These are phyloP conservation scores for Sepiola atlantica DNA, from an alignment of 2,888 invertebrate genomes.

Conservation along the genomic window DNA sequence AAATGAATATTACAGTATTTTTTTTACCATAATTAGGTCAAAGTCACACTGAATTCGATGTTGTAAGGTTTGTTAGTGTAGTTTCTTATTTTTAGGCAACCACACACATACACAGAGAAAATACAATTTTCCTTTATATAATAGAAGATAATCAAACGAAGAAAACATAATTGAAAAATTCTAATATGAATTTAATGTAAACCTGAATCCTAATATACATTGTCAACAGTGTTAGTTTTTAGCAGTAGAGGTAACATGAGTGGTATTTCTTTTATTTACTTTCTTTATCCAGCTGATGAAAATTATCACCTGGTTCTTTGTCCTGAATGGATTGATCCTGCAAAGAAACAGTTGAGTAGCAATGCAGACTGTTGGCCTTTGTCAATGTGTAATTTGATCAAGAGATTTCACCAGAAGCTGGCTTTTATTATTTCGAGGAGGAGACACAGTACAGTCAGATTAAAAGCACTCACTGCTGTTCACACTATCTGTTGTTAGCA, in stretches of 20 bases:
- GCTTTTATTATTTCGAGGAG: background rate
- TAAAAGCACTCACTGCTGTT: background rate
- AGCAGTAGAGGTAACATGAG: background rate
- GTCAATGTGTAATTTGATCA: constrained; percentile 32
- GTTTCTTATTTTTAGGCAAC: too few relatives aligned
- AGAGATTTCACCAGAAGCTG: background rate
- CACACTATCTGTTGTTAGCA: background rate
- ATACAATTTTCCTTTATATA: too few relatives aligned
- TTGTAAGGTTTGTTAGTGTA: too few relatives aligned
- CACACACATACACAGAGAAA: too few relatives aligned
- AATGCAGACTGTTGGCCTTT: constrained; percentile 18
- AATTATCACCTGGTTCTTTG: background rate
- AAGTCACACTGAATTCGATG: too few relatives aligned
- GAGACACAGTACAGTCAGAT: background rate
- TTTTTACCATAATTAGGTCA: too few relatives aligned
- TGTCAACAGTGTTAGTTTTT: background rate
- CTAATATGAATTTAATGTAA: background rate
- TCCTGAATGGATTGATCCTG: background rate
- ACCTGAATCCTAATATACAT: background rate
- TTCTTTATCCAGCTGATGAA: background rate
- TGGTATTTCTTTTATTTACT: background rate
- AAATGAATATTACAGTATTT: too few relatives aligned
- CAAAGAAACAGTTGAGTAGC: background rate
- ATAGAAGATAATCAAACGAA: background rate
- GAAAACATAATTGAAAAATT: background rate